phyloP scores from a whole-genome alignment of 2,797 vertebrate genomes.

The Phrynocephalus guinanensis region DNA sequence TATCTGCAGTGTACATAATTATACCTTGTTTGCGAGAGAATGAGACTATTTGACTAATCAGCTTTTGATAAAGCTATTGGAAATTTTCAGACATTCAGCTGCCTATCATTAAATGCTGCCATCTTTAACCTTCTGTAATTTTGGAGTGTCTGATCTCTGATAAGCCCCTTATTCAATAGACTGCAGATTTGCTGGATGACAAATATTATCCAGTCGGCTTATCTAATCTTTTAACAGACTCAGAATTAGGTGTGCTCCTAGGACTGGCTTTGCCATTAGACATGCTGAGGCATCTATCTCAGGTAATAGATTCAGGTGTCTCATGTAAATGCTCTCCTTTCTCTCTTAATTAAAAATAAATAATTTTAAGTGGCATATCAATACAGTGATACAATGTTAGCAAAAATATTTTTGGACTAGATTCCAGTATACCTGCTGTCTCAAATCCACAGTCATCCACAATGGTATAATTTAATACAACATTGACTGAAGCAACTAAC shows the following conservation, averaged over 20 bases:
- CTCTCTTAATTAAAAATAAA: too few species aligned
- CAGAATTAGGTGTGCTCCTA: not conserved
- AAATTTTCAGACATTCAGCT: constrained; percentile 7
- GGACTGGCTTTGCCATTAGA: not conserved
- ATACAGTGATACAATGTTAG: too few species aligned
- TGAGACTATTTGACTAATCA: constrained; percentile 1
- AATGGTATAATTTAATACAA: too few species aligned
- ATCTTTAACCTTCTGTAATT: not conserved
- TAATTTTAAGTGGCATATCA: too few species aligned
- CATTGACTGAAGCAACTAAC: too few species aligned
- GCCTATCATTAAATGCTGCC: not conserved
- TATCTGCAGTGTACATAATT: not conserved
- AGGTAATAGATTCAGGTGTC: not conserved
- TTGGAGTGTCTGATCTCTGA: not conserved
- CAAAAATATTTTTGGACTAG: too few species aligned
- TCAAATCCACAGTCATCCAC: too few species aligned
- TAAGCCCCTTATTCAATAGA: not conserved
- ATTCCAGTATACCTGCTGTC: too few species aligned
- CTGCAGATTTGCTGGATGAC: not conserved
- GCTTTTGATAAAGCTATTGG: constrained; percentile 12
- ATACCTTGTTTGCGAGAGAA: not conserved
- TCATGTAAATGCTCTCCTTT: too few species aligned
- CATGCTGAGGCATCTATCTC: not conserved
- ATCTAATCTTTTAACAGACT: not conserved
- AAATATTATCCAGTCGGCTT: not conserved